phyloP scores from a whole-genome alignment of 2,888 invertebrate species.

The Dicranocentrus wangi region DNA sequence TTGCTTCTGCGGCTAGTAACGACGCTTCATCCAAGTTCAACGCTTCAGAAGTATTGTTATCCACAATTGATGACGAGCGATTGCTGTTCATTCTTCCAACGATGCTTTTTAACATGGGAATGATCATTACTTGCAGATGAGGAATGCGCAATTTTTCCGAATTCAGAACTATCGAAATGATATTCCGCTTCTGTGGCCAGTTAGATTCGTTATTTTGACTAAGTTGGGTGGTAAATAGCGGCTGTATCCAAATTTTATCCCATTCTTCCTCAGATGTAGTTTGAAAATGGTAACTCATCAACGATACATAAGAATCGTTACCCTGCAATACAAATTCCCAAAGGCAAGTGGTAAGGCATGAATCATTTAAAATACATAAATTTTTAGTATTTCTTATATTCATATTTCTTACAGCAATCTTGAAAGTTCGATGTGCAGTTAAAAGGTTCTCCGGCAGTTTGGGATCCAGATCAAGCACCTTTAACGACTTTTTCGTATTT shows the following conservation, averaged over 20 bases:
- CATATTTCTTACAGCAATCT: conserved; percentile 57
- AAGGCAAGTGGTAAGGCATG: too few relatives aligned
- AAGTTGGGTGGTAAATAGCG: conserved; percentile 73
- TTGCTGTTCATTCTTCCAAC: conserved; percentile 47
- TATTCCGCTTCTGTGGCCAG: conserved; percentile 68
- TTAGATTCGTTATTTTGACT: conserved; percentile 64
- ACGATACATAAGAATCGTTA: conserved; percentile 77
- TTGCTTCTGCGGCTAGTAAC: conserved; percentile 66
- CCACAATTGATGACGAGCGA: background rate
- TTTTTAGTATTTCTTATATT: too few relatives aligned
- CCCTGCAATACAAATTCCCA: conserved; percentile 75
- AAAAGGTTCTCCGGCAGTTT: conserved; percentile 55
- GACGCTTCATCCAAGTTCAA: conserved; percentile 57
- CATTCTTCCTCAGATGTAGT: conserved; percentile 75
- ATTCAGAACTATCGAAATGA: conserved; percentile 58
- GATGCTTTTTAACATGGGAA: conserved; percentile 41
- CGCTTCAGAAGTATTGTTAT: conserved; percentile 8
- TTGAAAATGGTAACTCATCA: conserved; percentile 77
- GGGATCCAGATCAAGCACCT: conserved; percentile 43
- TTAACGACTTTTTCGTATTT: conserved; percentile 55
- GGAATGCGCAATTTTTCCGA: conserved; percentile 20
- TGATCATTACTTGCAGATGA: conserved; percentile 42
- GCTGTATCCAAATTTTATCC: conserved; percentile 77
- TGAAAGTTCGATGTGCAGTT: conserved; percentile 61
- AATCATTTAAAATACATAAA: background rate